A percentile compares a stretch with the other conserved stretches of the same genome.
These are phyloP conservation scores for Neofelis nebulosa DNA, from an alignment of 2,113 vertebrate species.

Conservation along the genomic window DNA sequence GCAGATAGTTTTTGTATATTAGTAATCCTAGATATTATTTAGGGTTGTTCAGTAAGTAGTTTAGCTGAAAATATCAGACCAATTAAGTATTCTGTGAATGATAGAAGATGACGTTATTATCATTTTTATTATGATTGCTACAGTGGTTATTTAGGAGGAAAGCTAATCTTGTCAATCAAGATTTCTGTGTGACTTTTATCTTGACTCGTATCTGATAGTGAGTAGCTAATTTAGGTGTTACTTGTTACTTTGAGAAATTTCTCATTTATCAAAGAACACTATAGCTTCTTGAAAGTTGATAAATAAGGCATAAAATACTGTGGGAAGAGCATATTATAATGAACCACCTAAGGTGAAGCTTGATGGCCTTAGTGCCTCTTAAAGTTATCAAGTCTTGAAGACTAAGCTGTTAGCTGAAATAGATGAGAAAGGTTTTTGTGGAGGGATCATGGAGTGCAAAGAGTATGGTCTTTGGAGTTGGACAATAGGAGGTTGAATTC, in stretches of 20 bases:
- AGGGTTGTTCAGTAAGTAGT: constrained; percentile 20
- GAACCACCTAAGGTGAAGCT: background rate
- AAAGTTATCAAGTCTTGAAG: background rate
- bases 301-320: background rate
- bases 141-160: background rate
- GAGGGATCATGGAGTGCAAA: background rate
- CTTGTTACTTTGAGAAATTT: background rate
- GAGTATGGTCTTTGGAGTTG: background rate
- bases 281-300: constrained; percentile 26
- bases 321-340: background rate
- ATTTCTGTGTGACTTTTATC: background rate
- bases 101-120: background rate
- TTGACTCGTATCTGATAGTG: background rate
- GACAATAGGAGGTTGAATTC: background rate
- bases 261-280: background rate
- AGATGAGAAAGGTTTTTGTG: background rate
- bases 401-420: background rate
- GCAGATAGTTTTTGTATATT: background rate
- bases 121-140: background rate
- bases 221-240: background rate
- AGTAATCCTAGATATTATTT: background rate
- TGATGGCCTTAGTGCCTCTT: constrained; percentile 15
- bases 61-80: background rate
- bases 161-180: constrained; percentile 4
- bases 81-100: background rate